Evolutionary conservation across 2,888 invertebrate species (phyloP).

Genomic region (Exephanes ischioxanthus): DNA sequence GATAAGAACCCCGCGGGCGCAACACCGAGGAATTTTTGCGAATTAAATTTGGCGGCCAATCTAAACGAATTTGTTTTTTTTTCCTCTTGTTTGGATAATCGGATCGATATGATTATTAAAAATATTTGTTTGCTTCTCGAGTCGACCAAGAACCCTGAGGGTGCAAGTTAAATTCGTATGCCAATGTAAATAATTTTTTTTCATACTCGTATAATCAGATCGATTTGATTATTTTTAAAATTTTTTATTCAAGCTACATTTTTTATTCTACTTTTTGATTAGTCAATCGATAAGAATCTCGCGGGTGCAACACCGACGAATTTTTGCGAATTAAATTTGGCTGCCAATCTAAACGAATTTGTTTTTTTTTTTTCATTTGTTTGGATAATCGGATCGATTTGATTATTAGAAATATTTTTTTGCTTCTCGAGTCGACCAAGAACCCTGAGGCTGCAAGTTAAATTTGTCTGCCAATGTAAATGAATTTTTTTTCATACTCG

Average conservation of each 20-base stretch:
- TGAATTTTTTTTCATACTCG: not conserved
- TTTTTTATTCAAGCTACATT: not conserved
- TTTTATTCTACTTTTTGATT: not conserved
- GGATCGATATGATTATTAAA: not conserved
- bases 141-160: not conserved
- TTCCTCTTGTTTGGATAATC: not conserved
- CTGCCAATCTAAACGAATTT: not conserved
- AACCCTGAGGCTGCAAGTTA: slow-evolving; percentile 1
- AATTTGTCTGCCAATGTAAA: slow-evolving; percentile 42
- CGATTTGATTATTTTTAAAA: too few species aligned
- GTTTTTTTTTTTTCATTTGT: not conserved
- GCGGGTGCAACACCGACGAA: too few species aligned
- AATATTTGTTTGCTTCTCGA: not conserved
- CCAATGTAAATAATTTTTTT: not conserved
- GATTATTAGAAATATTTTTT: not conserved
- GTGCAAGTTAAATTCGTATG: slow-evolving; percentile 43
- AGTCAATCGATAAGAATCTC: not conserved
- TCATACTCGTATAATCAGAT: not conserved
- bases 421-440: not conserved
- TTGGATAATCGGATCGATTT: not conserved
- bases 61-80: not conserved
- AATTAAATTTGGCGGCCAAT: slow-evolving; percentile 58
- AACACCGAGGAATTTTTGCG: not conserved
- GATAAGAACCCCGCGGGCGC: not conserved
- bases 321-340: slow-evolving; percentile 56